Evolutionary conservation across 23 tunicate species (phyloP).

Genomic region (Ascidia mentula): DNA sequence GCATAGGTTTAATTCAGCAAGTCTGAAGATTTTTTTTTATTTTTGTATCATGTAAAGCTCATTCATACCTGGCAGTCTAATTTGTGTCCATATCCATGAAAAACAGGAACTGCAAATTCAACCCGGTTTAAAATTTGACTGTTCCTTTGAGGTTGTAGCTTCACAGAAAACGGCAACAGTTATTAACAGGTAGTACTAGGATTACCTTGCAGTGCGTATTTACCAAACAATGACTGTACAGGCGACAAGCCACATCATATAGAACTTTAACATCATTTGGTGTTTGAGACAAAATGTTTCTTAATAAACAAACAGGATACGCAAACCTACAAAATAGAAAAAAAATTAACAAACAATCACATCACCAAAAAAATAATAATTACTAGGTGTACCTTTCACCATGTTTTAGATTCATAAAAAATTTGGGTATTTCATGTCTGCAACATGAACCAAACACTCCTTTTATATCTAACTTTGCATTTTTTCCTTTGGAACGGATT

Average conservation of each 20-base stretch:
- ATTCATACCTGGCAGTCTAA: background rate
- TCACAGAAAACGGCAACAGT: background rate
- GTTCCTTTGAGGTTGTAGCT: background rate
- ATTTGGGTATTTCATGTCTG: background rate
- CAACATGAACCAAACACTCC: constrained; percentile 1
- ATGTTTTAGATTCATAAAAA: background rate
- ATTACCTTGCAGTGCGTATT: no score
- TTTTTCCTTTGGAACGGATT: background rate
- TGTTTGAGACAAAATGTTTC: background rate
- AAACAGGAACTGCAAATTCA: constrained; percentile 19
- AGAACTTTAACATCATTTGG: background rate
- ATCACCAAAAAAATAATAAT: background rate
- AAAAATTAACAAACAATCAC: background rate
- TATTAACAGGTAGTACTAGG: background rate
- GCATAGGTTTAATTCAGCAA: background rate
- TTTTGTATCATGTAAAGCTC: background rate
- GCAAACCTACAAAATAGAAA: background rate
- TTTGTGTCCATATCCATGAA: constrained; percentile 31
- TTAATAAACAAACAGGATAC: background rate
- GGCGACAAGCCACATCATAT: background rate
- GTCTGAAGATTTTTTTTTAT: background rate
- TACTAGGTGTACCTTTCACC: background rate
- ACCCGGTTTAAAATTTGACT: background rate
- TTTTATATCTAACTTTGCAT: background rate
- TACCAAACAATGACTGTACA: background rate